These are phyloP conservation scores for Homalodisca vitripennis DNA, from an alignment of 1,140 invertebrate species.

Conservation along the genomic window DNA sequence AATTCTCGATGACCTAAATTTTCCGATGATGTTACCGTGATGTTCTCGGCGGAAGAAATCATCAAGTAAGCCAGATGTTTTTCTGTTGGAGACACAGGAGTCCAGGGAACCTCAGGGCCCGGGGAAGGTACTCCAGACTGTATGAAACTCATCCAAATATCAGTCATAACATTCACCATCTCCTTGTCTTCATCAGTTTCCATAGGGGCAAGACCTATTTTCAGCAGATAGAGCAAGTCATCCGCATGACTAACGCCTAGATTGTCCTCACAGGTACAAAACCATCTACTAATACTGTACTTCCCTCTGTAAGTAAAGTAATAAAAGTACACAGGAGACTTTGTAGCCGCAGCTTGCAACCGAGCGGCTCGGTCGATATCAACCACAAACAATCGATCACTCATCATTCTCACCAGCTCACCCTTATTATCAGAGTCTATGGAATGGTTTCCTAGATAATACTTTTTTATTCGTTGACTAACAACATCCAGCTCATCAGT, in stretches of 20 bases:
- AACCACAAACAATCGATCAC: constrained; percentile 39
- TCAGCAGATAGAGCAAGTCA: constrained; percentile 36
- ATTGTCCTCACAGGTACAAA: not conserved
- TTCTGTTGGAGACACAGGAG: not conserved
- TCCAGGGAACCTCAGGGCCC: not conserved
- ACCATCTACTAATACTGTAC: constrained; percentile 32
- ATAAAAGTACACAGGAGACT: constrained; percentile 40
- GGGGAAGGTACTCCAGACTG: not conserved
- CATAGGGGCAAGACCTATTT: not conserved
- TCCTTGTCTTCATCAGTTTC: constrained; percentile 22
- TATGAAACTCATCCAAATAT: constrained; percentile 4
- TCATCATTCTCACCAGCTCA: constrained; percentile 33
- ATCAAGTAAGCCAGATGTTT: not conserved
- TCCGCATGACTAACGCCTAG: constrained; percentile 40
- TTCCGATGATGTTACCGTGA: not conserved
- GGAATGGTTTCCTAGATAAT: constrained; percentile 35
- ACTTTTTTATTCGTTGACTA: constrained; percentile 35
- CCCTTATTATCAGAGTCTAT: constrained; percentile 27
- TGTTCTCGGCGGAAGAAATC: not conserved
- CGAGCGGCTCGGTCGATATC: constrained; percentile 36
- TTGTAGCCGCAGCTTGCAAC: constrained; percentile 33
- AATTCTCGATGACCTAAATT: not conserved
- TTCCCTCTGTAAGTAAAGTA: constrained; percentile 38
- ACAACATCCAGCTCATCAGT: constrained; percentile 23
- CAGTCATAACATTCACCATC: not conserved